Evolutionary conservation across 2,797 vertebrate genomes (phyloP).

Genomic region (Tolypeutes matacus): DNA sequence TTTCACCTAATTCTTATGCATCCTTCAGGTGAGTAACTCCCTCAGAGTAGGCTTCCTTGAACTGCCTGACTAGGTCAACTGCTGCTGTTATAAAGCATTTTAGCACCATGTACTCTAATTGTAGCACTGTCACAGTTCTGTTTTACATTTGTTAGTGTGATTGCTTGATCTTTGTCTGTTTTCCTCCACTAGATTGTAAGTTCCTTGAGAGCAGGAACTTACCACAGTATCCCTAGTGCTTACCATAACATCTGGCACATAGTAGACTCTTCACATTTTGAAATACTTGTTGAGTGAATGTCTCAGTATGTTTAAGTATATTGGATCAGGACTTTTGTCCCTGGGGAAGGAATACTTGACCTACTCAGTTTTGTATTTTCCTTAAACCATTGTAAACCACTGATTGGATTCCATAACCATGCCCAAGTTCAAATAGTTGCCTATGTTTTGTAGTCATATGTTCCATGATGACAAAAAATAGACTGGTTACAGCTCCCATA

Average conservation of each 20-base stretch:
- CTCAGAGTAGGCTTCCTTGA: background rate
- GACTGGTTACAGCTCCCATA: background rate
- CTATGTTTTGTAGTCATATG: constrained; percentile 23
- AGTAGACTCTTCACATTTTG: background rate
- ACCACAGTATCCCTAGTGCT: background rate
- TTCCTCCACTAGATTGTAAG: background rate
- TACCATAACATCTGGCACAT: too few relatives aligned
- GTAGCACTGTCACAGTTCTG: background rate
- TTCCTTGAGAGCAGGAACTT: too few relatives aligned
- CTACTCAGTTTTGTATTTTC: constrained; percentile 47
- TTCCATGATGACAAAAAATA: background rate
- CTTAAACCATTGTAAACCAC: constrained; percentile 25
- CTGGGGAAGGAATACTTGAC: background rate
- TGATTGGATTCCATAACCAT: background rate
- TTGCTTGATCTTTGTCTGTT: background rate
- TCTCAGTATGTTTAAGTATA: background rate
- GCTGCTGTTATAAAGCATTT: background rate
- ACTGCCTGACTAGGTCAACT: background rate
- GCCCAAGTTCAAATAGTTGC: constrained; percentile 18
- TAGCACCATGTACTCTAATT: background rate
- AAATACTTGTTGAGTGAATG: background rate
- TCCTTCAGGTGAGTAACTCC: background rate
- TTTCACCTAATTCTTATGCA: background rate
- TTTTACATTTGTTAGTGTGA: constrained; percentile 11
- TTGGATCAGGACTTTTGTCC: background rate